Conservation (phyloP, 1,140 invertebrate species). For the Drosophila fuyamai region DNA sequence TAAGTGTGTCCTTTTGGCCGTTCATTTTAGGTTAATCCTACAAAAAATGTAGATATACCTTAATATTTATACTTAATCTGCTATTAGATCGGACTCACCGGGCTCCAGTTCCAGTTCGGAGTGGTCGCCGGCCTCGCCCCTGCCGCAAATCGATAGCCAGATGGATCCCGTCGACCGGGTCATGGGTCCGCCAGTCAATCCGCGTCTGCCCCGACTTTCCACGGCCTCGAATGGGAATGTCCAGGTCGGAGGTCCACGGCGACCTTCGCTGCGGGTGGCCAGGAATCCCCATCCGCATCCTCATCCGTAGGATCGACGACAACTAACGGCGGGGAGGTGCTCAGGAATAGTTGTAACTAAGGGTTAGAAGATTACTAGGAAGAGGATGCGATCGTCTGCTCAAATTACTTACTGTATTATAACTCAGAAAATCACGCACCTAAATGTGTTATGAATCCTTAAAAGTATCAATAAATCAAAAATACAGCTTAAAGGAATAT, state of each 20-base stretch:
- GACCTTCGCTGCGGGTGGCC: slow-evolving; percentile 55
- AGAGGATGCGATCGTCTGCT: slow-evolving; percentile 25
- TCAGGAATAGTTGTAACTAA: slow-evolving; percentile 68
- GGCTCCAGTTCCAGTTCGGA: slow-evolving; percentile 84
- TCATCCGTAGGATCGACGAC: slow-evolving; percentile 24
- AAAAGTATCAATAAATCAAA: slow-evolving; percentile 21
- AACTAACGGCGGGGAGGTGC: slow-evolving; percentile 30
- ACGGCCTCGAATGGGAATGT: slow-evolving; percentile 19
- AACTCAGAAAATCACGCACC: slow-evolving; percentile 3
- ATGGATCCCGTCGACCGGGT: slow-evolving; percentile 66
- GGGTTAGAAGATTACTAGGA: slow-evolving; percentile 27
- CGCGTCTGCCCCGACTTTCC: slow-evolving; percentile 72
- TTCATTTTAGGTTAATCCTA: too few species aligned
- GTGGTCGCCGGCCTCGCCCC: slow-evolving; percentile 81
- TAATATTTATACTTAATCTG: neutral
- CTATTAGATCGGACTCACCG: slow-evolving; percentile 76
- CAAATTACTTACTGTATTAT: slow-evolving; percentile 31
- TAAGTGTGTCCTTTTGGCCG: slow-evolving; percentile 25
- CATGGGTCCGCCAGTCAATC: slow-evolving; percentile 80
- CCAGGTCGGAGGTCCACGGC: slow-evolving; percentile 24
- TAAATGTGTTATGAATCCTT: neutral
- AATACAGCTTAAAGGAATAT: slow-evolving; percentile 3
- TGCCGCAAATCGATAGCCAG: slow-evolving; percentile 73
- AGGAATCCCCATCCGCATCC: slow-evolving; percentile 60
- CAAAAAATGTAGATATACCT: too few species aligned